Evolutionary conservation across 2,888 invertebrate genomes (phyloP), one percentile per base, ranked within the genome.

Genomic region (Dynastes hyllus): DNA sequence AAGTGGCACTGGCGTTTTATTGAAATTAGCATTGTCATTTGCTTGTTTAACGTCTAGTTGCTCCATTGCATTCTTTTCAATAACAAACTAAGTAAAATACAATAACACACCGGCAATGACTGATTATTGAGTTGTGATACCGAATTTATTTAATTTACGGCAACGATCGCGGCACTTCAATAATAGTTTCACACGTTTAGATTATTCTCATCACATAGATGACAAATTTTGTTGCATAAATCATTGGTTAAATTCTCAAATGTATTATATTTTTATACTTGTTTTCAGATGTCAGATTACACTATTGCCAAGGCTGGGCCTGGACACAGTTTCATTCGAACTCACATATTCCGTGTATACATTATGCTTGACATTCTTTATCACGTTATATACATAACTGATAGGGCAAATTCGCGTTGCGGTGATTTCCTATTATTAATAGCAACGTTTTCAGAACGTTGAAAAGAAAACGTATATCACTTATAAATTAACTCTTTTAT

Each of bases 1-100:
- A 76, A 89, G 80, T 66, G 77, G 88, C 81, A 87, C 85, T 55
- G 89, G 89, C 58, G 89, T 89, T 85, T 89, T 89, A 45, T 84
- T 84, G 82, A 89, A 89, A 84, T 85, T 84, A 50, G 61, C 73
- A 81, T 80, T 82, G 81, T 84, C 86, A 83, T 81, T 83, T 53
- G 76, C 75, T 70, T 78, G 78, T 40, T 82, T 78, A 50, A 81
- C 78, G 79, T 86, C 86, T 84, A 86, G 85, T 50, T 66, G 82
- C 79, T 79, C 79, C 81, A 77, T 76, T 67, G 76, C 76, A 63
- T 76, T 78, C 63, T 69, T 77, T 78, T 78, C 61, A 53, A 53
- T 53, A 78, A 69, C 58, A 63, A 45, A 61, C 73, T 55, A 70
- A 55, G 16, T 55, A 22, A 53, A 73, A 61, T 50, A 13, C 50